phyloP scores from a whole-genome alignment of 2,888 invertebrate genomes.

The Cetonia aurata region DNA sequence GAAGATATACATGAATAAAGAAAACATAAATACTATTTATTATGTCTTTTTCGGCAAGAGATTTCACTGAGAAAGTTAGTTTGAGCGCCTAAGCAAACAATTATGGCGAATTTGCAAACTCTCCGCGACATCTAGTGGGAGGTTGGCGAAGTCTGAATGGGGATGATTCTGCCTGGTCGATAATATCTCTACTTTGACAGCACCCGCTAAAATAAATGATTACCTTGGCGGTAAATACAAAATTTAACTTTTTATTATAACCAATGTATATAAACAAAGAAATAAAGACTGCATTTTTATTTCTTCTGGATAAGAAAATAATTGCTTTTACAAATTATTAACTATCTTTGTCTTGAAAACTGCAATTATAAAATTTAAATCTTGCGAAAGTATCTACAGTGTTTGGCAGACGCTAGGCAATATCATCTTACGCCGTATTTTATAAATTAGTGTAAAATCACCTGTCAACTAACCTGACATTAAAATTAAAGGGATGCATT shows the following conservation, averaged over 20 bases:
- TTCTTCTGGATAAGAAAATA: no score
- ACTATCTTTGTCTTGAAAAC: no score
- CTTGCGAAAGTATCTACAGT: no score
- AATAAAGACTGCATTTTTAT: no score
- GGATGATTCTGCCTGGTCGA: constrained; percentile 45
- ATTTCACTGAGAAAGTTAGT: neutral
- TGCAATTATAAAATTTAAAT: no score
- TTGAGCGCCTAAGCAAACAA: constrained; percentile 7
- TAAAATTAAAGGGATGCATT: no score
- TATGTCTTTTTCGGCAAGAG: neutral
- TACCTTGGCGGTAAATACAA: constrained; percentile 15
- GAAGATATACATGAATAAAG: neutral
- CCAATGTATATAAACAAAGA: no score
- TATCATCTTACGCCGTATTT: no score
- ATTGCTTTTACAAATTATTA: no score
- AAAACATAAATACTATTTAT: neutral
- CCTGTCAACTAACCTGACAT: no score
- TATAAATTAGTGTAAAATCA: no score
- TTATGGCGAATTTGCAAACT: constrained; percentile 26
- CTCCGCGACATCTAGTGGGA: constrained; percentile 45
- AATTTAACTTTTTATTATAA: neutral
- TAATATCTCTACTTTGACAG: constrained; percentile 44
- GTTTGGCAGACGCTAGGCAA: no score
- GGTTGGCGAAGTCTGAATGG: constrained; percentile 27
- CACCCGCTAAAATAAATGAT: constrained; percentile 24